Evolutionary conservation across 2,888 invertebrate species (phyloP), one percentile per base, ranked within the genome.

Genomic region (Eristalis intricaria): DNA sequence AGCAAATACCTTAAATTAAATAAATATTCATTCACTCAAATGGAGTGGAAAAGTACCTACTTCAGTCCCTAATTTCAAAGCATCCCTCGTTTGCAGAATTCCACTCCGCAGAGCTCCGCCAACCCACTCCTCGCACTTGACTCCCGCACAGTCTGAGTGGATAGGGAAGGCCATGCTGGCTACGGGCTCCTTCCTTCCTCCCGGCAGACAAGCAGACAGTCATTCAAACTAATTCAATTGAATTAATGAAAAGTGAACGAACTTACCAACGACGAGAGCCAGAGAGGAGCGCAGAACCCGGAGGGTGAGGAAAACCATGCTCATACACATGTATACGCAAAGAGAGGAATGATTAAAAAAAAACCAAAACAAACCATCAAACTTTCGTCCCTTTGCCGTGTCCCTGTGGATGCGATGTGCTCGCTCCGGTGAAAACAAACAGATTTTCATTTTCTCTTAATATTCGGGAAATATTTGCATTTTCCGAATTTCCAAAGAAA

Each of bases 201-300:
- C 83, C 78, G 75, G 69, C 76, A 84, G 84, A 87, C 87, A 84
- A 84, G 79, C 76, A 87, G 84, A 87, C 87, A 87, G 75, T 84
- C 84, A 87, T 87, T 87, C 87, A 87, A 87, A 87, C 87, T 84
- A 87, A 87, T 87, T 87, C 87, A 84, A 87, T 87, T 87, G 87
- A 87, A 84, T 84, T 87, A 87, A 87, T 87, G 87, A 87, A 87
- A 87, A 87, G 87, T 87, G 83, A 87, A 87, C 87, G 87, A 87
- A 87, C 87, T 84, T 84, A 69, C 75, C 70, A 73, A 43, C 40
- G 60, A 70, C 50, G 50, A 50, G 1, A 19, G 19, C 50, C 1
- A 19, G 19, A 19, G 50, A 35, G 40, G 70, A 68, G 69, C 66
- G 32, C 38, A 38, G 13, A 38, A 13, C 13, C 38, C 0, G 13